Conservation (phyloP, 2,888 invertebrate species). For the Gortyna flavago region DNA sequence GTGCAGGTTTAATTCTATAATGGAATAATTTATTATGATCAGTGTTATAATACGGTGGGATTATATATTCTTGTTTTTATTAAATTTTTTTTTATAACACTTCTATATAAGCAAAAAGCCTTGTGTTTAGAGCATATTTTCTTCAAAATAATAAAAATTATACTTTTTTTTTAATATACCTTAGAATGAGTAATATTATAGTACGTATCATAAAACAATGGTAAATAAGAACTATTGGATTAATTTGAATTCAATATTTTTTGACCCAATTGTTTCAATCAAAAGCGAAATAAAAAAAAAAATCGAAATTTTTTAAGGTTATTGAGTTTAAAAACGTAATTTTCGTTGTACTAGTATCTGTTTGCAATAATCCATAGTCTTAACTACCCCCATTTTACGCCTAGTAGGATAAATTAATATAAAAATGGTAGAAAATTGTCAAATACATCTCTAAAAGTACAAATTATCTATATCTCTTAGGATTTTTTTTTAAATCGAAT, state of each 20-base stretch:
- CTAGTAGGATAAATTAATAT: constrained; percentile 41
- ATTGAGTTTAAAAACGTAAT: background rate
- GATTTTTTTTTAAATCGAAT: constrained; percentile 44
- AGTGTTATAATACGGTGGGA: constrained; percentile 31
- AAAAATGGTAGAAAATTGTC: constrained; percentile 55
- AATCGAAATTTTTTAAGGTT: rapidly evolving
- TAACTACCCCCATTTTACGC: constrained; percentile 3
- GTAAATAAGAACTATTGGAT: constrained; percentile 11
- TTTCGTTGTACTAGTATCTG: background rate
- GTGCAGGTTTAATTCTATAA: too few relatives aligned
- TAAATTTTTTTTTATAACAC: background rate
- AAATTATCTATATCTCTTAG: constrained; percentile 46
- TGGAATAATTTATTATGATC: background rate
- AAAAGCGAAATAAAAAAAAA: background rate
- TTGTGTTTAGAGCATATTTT: constrained; percentile 31
- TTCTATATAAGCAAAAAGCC: background rate
- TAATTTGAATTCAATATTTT: background rate
- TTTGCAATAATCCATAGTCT: background rate
- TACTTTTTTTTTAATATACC: background rate
- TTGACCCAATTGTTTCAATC: background rate
- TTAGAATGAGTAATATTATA: constrained; percentile 21
- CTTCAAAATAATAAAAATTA: constrained; percentile 7
- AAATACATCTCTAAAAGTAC: constrained; percentile 55
- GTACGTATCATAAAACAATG: constrained; percentile 12
- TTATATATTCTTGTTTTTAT: background rate